phyloP scores from a whole-genome alignment of 2,888 invertebrate species.

The Cerceris rybyensis region DNA sequence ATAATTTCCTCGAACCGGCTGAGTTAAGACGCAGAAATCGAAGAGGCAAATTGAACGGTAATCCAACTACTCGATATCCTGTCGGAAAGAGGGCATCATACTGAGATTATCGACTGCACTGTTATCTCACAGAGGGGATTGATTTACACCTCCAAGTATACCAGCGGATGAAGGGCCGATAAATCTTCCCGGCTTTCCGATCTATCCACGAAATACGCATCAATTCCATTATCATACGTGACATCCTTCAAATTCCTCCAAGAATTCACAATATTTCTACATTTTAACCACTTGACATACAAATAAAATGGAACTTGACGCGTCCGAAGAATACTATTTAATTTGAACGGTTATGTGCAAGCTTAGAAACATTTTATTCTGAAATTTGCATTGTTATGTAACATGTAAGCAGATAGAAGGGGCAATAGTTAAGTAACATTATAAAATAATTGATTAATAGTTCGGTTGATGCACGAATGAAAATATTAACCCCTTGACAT shows the following conservation, averaged over 20 bases:
- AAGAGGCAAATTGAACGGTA: constrained; percentile 29
- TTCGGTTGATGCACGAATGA: too few relatives aligned
- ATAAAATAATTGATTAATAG: too few relatives aligned
- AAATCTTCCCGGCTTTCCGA: constrained; percentile 19
- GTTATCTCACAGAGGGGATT: constrained; percentile 30
- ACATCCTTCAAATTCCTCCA: neutral
- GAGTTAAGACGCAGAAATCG: constrained; percentile 29
- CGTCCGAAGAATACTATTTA: too few relatives aligned
- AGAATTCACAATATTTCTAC: neutral
- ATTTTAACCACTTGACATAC: too few relatives aligned
- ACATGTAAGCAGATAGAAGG: too few relatives aligned
- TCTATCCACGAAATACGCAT: constrained; percentile 7
- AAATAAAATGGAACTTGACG: too few relatives aligned
- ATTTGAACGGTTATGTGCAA: too few relatives aligned
- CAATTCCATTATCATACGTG: constrained; percentile 24
- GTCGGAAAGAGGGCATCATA: constrained; percentile 29
- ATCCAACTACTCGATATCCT: constrained; percentile 35
- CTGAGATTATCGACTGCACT: constrained; percentile 41
- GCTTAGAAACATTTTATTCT: too few relatives aligned
- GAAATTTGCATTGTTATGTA: too few relatives aligned
- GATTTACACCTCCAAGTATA: constrained; percentile 36
- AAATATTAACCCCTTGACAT: too few relatives aligned
- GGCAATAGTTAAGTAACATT: too few relatives aligned
- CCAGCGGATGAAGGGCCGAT: constrained; percentile 11
- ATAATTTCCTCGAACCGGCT: constrained; percentile 26